A percentile compares a stretch with the other conserved stretches of the same genome.
Evolutionary conservation across 2,113 vertebrate species (phyloP).

Genomic region (Neodon shergylaensis): DNA sequence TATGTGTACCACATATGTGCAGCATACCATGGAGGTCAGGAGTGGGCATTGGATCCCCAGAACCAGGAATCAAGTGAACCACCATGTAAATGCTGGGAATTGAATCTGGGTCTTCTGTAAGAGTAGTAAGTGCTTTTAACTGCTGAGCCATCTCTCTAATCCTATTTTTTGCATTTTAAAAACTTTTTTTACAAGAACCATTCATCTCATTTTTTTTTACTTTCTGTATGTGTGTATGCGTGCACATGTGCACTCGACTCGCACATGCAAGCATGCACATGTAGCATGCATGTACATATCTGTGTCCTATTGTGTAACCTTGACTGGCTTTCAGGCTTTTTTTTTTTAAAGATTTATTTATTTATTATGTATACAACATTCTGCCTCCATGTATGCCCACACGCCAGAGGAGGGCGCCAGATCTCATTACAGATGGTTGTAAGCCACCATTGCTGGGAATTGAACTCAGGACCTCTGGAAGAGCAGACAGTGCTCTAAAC

Average conservation of each 20-base stretch:
- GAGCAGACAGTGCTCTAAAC: no score
- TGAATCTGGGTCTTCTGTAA: background rate
- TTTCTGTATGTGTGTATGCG: background rate
- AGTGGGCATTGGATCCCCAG: background rate
- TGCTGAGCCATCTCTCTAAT: background rate
- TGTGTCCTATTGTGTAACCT: background rate
- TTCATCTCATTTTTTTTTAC: background rate
- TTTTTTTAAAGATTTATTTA: no score
- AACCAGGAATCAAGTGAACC: background rate
- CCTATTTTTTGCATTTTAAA: background rate
- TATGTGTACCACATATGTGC: background rate
- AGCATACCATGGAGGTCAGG: background rate
- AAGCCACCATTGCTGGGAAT: no score
- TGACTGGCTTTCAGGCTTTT: background rate
- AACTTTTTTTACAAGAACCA: conserved; percentile 24
- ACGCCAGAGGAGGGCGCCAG: no score
- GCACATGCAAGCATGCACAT: no score
- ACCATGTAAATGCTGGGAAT: background rate
- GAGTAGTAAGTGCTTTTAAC: background rate
- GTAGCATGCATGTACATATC: background rate
- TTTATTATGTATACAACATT: no score
- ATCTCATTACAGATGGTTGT: no score
- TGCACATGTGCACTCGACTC: background rate
- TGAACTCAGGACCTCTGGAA: no score
- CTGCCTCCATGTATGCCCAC: no score